Evolutionary conservation across 2,797 vertebrate species (phyloP).

Genomic region (Oreochromis mossambicus): DNA sequence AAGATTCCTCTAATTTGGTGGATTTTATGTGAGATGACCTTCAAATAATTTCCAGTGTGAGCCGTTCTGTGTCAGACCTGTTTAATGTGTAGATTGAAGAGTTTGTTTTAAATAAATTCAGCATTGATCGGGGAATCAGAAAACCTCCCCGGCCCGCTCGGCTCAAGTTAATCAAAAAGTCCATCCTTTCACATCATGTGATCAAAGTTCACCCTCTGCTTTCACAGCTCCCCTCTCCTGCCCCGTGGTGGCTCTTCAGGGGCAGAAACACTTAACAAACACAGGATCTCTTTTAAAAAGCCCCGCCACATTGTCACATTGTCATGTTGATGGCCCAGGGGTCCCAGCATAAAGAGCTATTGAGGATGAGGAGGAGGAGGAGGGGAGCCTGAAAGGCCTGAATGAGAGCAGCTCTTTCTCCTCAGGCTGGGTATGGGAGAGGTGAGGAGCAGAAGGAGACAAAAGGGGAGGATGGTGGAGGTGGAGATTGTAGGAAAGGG

Average conservation of each 20-base stretch:
- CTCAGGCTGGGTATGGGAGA: slow-evolving; percentile 17
- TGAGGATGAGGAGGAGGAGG: slow-evolving; percentile 32
- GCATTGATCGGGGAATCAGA: neutral
- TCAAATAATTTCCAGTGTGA: neutral
- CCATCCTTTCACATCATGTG: slow-evolving; percentile 54
- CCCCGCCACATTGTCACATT: slow-evolving; percentile 74
- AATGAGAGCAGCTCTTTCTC: slow-evolving; percentile 52
- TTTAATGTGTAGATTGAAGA: neutral
- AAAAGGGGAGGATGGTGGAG: slow-evolving; percentile 32
- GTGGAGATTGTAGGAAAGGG: slow-evolving; percentile 13
- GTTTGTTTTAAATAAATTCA: neutral
- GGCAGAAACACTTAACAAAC: slow-evolving; percentile 75
- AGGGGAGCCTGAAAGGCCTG: slow-evolving; percentile 47
- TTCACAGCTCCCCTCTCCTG: slow-evolving; percentile 49
- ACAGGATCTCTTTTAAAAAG: slow-evolving; percentile 74
- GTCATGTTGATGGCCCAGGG: slow-evolving; percentile 78
- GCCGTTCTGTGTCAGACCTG: neutral
- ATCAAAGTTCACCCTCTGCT: slow-evolving; percentile 66
- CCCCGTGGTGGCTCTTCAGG: slow-evolving; percentile 52
- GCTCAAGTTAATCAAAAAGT: slow-evolving; percentile 65
- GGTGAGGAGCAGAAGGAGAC: slow-evolving; percentile 26
- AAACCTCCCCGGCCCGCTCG: neutral
- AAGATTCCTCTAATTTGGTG: neutral
- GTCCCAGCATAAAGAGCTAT: slow-evolving; percentile 65
- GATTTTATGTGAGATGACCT: neutral